Evolutionary conservation across 2,113 vertebrate genomes (phyloP).

Genomic region (Lycocorax pyrrhopterus): DNA sequence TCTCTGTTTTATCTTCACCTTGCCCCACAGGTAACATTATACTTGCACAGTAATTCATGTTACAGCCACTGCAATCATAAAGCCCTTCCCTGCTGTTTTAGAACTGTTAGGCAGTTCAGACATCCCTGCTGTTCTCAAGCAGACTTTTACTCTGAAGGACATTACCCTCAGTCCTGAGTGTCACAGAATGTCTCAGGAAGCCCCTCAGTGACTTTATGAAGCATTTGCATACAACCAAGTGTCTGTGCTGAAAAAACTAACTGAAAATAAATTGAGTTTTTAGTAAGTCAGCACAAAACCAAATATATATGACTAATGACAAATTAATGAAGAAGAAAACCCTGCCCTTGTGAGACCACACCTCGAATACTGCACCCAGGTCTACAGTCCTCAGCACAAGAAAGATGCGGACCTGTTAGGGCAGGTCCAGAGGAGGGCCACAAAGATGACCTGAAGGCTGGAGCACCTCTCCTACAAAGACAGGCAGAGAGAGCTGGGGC

Average conservation of each 20-base stretch:
- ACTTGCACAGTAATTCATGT: not conserved
- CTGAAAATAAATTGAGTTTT: not conserved
- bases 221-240: not conserved
- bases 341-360: not conserved
- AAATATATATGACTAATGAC: not conserved
- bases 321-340: not conserved
- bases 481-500: not conserved
- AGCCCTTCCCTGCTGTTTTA: not conserved
- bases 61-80: not conserved
- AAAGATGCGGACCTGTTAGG: rapidly evolving
- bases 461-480: not conserved
- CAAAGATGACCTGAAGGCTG: not conserved
- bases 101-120: not conserved
- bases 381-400: not conserved
- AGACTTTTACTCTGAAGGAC: not conserved
- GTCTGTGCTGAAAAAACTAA: not conserved
- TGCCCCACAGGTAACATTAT: not conserved
- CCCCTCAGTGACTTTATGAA: not conserved
- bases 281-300: not conserved
- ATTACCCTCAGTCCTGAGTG: not conserved
- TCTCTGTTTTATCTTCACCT: not conserved
- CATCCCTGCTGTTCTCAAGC: not conserved
- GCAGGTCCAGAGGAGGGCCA: not conserved
- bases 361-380: not conserved
- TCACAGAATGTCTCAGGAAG: not conserved